Base-by-base conservation (phyloP, 1,140 invertebrate species). In the Littorina saxatilis region DNA sequence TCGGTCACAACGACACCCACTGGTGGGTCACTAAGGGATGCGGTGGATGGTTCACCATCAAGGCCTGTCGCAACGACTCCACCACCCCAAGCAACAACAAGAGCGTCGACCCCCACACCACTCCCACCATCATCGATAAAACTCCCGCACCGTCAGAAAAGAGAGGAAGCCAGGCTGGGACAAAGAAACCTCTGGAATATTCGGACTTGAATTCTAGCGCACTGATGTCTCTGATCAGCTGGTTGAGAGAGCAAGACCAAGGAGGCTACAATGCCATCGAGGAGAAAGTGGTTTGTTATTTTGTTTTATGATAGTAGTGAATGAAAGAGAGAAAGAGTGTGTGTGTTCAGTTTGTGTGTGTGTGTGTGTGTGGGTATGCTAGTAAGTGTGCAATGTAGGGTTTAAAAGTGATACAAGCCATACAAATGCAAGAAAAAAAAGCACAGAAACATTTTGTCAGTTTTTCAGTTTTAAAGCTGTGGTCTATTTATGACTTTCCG, bases 11-110 rank as follows among this genome's bases (percentile, higher is more conserved):
- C 75, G 15, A 43, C 15, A 81, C 74, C 0, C 79, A 84, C 75
- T 81, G 74, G 79, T 84, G 83, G 83, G 83, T 84, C 47, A 79
- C 77, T 50, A 81, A 78, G 75, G 83, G 83, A 0, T 84, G 83
- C n/a, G 79, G 79, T 0, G 83, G 74, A 7, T 81, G 74, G 83
- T 84, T 84, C 75, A 27, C 58, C 74, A 73, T 84, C 66, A 81
- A 47, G 9, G 83, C 75, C 27, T 84, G 83, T 40, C 70, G 20
- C 27, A 15, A 70, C 66, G 50, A 29, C 3, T 17, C 15, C 11
- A n/a, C 50, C 73, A 0, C 37, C 35, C 3, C 1, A 55, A 29
- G 37, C 76, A 43, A 23, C 58, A 2, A 40, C 58, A 39, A 23
- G 20, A 75, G 37, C 23, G 75, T 77, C 4, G 75, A 35, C 47